phyloP scores from a whole-genome alignment of 1,140 invertebrate genomes.

The Metaphire vulgaris region DNA sequence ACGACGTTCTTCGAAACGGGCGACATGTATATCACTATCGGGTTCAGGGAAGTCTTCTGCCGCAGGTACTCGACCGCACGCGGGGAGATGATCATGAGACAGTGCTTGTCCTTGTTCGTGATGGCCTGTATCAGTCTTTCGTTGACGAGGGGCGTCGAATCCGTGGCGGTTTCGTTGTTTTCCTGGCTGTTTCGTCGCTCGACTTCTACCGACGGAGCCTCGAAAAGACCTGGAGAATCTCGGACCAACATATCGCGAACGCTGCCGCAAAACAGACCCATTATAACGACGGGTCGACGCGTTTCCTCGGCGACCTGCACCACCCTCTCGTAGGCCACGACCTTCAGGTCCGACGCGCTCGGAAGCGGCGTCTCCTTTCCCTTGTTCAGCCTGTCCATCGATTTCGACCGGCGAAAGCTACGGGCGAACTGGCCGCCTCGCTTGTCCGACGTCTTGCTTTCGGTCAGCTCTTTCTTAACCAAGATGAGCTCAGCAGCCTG shows the following conservation, averaged over 20 bases:
- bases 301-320: slow-evolving; percentile 4
- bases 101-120: slow-evolving; percentile 20
- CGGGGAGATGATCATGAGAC: slow-evolving; percentile 22
- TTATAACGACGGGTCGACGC: slow-evolving; percentile 25
- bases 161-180: not conserved
- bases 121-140: slow-evolving; percentile 2
- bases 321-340: slow-evolving; percentile 16
- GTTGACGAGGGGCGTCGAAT: not conserved
- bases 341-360: not conserved
- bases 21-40: slow-evolving; percentile 26
- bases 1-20: slow-evolving; percentile 20
- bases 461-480: not conserved
- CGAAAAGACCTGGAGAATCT: slow-evolving; percentile 26
- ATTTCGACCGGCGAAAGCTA: slow-evolving; percentile 27
- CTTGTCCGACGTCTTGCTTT: not conserved
- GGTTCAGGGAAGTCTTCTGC: slow-evolving; percentile 10
- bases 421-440: slow-evolving; percentile 16
- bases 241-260: slow-evolving; percentile 14
- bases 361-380: not conserved
- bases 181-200: not conserved
- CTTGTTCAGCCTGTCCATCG: slow-evolving; percentile 21
- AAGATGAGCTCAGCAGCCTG: slow-evolving; percentile 17
- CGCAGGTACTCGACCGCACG: slow-evolving; percentile 14
- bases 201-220: slow-evolving; percentile 22
- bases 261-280: slow-evolving; percentile 25